Percentiles rank a stretch among this genome's conserved stretches.
Conservation (phyloP, 2,797 vertebrate genomes). For the Myotis vivesi region DNA sequence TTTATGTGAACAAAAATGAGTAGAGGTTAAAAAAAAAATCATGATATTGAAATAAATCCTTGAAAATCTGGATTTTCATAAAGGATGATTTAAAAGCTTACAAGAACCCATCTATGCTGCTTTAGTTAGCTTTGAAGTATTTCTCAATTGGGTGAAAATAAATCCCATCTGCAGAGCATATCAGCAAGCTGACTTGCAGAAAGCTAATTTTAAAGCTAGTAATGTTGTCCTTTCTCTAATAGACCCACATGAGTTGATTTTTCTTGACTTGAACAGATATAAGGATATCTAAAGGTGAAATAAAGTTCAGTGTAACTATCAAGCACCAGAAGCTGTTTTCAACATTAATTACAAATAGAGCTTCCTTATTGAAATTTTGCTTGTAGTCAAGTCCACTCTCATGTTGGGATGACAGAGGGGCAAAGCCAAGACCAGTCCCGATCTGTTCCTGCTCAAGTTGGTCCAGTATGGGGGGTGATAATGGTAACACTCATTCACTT, state of each 20-base stretch:
- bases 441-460: neutral
- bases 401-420: neutral
- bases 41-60: slow-evolving; percentile 48
- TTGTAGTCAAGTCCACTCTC: neutral
- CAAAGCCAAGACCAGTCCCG: neutral
- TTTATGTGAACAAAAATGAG: slow-evolving; percentile 51
- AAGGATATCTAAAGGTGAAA: neutral
- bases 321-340: neutral
- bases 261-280: slow-evolving; percentile 1
- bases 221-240: neutral
- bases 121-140: slow-evolving; percentile 63
- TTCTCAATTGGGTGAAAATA: slow-evolving; percentile 60
- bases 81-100: slow-evolving; percentile 51
- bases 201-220: slow-evolving; percentile 52
- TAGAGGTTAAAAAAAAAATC: neutral
- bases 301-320: neutral
- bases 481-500: neutral
- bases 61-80: slow-evolving; percentile 25
- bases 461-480: neutral
- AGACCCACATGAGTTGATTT: neutral
- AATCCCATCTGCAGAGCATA: slow-evolving; percentile 44
- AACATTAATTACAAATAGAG: neutral
- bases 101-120: slow-evolving; percentile 17
- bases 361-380: neutral
- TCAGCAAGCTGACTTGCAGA: slow-evolving; percentile 32